phyloP scores from a whole-genome alignment of 2,888 invertebrate genomes.

The Ectemnius cavifrons region DNA sequence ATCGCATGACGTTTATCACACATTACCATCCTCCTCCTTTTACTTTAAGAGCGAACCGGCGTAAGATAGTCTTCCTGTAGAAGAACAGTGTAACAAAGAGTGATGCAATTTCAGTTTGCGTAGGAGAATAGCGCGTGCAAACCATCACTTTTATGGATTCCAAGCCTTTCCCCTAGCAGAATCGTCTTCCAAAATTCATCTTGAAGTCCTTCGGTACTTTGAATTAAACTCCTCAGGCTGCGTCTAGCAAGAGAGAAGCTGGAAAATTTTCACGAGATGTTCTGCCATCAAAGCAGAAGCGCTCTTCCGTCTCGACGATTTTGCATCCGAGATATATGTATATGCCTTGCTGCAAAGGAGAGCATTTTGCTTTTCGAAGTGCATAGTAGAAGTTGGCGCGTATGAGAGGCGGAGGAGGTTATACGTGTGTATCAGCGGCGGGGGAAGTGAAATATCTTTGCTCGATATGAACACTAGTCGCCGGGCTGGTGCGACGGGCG shows the following conservation, averaged over 20 bases:
- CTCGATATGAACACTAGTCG: slow-evolving; percentile 12
- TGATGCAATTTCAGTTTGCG: slow-evolving; percentile 67
- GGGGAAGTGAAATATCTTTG: slow-evolving; percentile 26
- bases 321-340: no score
- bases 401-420: slow-evolving; percentile 1
- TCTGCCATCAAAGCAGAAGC: no score
- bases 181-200: no score
- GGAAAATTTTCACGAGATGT: no score
- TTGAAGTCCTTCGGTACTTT: no score
- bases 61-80: neutral
- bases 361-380: no score
- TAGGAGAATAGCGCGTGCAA: slow-evolving; percentile 60
- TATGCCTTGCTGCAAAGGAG: no score
- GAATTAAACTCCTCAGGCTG: neutral
- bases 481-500: neutral
- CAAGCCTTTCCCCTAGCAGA: neutral
- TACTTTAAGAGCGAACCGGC: neutral
- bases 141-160: slow-evolving; percentile 10
- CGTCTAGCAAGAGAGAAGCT: neutral
- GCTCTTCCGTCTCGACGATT: no score
- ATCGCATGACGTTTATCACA: slow-evolving; percentile 21
- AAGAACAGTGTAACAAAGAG: neutral
- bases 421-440: neutral
- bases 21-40: slow-evolving; percentile 43
- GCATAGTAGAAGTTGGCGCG: neutral